phyloP scores from a whole-genome alignment of 2,113 vertebrate species.

The Zosterops borbonicus region DNA sequence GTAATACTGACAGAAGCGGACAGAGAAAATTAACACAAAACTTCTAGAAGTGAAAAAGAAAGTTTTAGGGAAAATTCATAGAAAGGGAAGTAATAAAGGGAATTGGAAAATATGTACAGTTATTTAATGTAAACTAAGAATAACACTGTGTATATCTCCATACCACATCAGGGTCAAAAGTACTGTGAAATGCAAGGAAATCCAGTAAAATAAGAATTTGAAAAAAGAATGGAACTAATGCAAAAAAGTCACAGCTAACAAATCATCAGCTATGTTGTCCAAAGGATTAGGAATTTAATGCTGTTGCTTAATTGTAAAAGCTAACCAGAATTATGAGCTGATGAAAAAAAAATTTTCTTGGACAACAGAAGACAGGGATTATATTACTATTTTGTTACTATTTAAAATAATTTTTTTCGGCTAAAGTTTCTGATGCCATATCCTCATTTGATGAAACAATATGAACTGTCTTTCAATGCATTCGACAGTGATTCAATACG shows the following conservation, averaged over 20 bases:
- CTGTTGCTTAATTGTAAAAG: background rate
- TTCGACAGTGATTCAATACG: background rate
- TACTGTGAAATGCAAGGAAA: background rate
- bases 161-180: background rate
- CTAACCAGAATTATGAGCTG: background rate
- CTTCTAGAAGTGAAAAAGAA: background rate
- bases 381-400: background rate
- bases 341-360: background rate
- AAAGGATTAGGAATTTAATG: background rate
- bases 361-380: background rate
- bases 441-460: background rate
- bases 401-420: background rate
- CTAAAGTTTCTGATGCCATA: background rate
- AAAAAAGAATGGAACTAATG: background rate
- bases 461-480: background rate
- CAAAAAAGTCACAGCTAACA: background rate
- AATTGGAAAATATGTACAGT: background rate
- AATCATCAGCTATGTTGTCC: background rate
- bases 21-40: background rate
- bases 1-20: background rate
- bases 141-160: background rate
- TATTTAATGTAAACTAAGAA: background rate
- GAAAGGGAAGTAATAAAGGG: background rate
- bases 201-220: background rate
- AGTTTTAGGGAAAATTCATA: background rate